Evolutionary conservation across 35 echinoderm and acorn worm genomes (phyloP), one percentile per base, ranked within the genome.

Genomic region (Ptychodera flava): DNA sequence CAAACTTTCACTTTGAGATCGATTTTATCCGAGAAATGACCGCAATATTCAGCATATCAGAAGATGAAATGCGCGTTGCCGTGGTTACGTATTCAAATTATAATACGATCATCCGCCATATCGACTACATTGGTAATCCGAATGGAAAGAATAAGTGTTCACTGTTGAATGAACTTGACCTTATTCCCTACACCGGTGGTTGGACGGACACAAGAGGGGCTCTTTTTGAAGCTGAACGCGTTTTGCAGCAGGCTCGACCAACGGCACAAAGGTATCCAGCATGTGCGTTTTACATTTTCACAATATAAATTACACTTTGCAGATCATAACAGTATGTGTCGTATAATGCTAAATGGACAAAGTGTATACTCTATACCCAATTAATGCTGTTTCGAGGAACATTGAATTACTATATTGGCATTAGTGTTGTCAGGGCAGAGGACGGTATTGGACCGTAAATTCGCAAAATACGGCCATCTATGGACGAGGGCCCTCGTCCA

Each of bases 81-180:
- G 85, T 93, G 1, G 88, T 93, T 16, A 82, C 79, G 30, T 93
- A 87, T 79, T 90, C 92, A 0, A 79, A 33, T 32, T 89, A 79
- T 30, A 27, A 37, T 38, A 0, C 86, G 30, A 88, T 90, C 1
- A 29, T 52, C 32, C 86, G 45, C 14, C 27, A 83, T 1, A 32
- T 93, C 1, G 88, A 93, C 38, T 90, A 93, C 82, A 93, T 93
- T 35, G 76, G 28, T 35, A n/a, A 38, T 10, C 76, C 88, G 16
- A n/a, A 15, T 15, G 85, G 85, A 31, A 90, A 93, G 35, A 90
- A 93, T 37, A 93, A 93, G 30, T 93, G 92, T 38, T 87, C 85
- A 6, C 75, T 92, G n/a, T 30, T 78, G 36, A 36, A 87, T 2
- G 79, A 87, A 0, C 16, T 34, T 28, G 37, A 64, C 16, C 28